These are phyloP conservation scores for Ischnura elegans DNA, from an alignment of 2,888 invertebrate genomes.

Conservation along the genomic window DNA sequence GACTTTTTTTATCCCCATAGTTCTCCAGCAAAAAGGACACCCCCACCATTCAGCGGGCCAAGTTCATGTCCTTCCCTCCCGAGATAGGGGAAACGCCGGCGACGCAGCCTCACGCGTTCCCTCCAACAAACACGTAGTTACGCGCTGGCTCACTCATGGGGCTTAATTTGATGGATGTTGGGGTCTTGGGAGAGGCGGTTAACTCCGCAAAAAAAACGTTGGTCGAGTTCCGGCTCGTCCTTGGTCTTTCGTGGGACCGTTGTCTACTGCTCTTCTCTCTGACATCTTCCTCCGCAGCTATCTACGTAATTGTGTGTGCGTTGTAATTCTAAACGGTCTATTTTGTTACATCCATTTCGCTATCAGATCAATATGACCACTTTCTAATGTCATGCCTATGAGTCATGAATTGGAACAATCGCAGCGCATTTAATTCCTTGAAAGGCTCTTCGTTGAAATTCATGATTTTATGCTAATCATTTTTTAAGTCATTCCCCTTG, in stretches of 20 bases:
- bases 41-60: neutral
- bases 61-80: neutral
- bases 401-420: no score
- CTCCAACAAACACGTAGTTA: constrained; percentile 6
- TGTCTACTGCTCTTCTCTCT: neutral
- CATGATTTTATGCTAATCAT: no score
- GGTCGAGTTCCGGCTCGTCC: constrained; percentile 39
- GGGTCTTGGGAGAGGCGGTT: constrained; percentile 3
- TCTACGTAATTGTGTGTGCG: no score
- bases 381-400: no score
- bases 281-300: no score
- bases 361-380: no score
- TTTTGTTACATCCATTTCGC: no score
- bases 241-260: neutral
- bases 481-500: no score
- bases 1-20: neutral
- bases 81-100: neutral
- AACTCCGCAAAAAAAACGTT: constrained; percentile 33
- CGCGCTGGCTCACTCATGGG: neutral
- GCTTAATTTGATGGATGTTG: constrained; percentile 54
- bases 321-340: no score
- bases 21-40: neutral
- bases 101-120: neutral
- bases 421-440: no score
- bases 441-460: no score